These are phyloP conservation scores for Sesamia inferens DNA, from an alignment of 2,888 invertebrate genomes.

Conservation along the genomic window DNA sequence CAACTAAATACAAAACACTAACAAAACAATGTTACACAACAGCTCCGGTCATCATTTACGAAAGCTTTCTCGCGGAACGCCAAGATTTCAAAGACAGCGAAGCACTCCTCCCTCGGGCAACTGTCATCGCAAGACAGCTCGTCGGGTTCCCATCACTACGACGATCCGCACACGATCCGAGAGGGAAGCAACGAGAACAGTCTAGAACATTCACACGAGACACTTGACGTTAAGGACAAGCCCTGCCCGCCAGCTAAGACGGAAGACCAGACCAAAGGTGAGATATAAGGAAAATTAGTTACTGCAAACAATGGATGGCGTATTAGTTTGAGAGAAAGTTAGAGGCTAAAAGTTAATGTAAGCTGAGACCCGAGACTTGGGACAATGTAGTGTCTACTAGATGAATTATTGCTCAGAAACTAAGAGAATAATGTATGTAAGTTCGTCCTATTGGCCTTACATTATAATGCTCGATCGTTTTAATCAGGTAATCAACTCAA, in stretches of 20 bases:
- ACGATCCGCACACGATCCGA: constrained; percentile 88
- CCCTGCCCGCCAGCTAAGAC: constrained; percentile 76
- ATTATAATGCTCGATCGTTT: neutral
- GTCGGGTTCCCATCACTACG: constrained; percentile 87
- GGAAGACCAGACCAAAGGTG: constrained; percentile 87
- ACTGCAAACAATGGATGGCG: constrained; percentile 68
- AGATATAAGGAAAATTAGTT: constrained; percentile 63
- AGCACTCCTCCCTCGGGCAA: constrained; percentile 88
- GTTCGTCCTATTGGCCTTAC: neutral
- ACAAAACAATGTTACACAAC: constrained; percentile 67
- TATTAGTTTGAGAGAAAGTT: constrained; percentile 68
- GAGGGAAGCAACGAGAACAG: constrained; percentile 89
- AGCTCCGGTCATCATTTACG: constrained; percentile 98
- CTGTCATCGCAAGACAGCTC: constrained; percentile 89
- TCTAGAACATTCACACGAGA: constrained; percentile 88
- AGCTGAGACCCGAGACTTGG: neutral
- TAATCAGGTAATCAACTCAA: neutral
- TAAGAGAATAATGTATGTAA: neutral
- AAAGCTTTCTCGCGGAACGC: constrained; percentile 98
- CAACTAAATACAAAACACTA: constrained; percentile 30
- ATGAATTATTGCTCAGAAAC: neutral
- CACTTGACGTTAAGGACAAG: constrained; percentile 83
- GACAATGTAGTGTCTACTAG: constrained; percentile 10
- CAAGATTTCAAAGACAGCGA: constrained; percentile 93
- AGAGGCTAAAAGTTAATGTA: constrained; percentile 49